Percentiles rank a stretch among this genome's conserved stretches.
Conservation (phyloP, 2,888 invertebrate species). For the Ormyrus nitidulus region DNA sequence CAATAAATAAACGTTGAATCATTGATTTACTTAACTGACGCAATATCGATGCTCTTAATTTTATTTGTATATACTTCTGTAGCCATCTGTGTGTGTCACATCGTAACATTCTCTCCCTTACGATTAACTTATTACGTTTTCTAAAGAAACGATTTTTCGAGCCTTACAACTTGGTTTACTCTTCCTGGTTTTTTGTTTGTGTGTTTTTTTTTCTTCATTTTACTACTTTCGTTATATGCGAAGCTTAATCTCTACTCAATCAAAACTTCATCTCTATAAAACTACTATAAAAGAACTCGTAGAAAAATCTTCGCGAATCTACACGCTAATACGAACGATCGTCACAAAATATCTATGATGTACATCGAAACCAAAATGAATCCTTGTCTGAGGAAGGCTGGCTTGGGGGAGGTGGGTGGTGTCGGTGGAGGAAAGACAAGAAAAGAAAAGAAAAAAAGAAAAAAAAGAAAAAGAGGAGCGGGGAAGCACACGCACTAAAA, state of each 20-base stretch:
- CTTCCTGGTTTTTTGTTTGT: slow-evolving; percentile 6
- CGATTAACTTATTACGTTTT: slow-evolving; percentile 30
- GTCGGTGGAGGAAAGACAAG: too few species aligned
- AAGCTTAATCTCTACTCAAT: slow-evolving; percentile 38
- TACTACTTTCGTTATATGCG: slow-evolving; percentile 40
- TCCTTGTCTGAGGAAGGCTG: too few species aligned
- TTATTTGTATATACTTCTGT: slow-evolving; percentile 55
- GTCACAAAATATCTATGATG: slow-evolving; percentile 48
- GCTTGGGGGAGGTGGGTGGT: too few species aligned
- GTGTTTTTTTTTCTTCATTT: slow-evolving; percentile 30
- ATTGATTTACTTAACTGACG: slow-evolving; percentile 46
- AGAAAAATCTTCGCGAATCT: slow-evolving; percentile 51
- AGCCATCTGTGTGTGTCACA: slow-evolving; percentile 8
- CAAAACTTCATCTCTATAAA: slow-evolving; percentile 27
- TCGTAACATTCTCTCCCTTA: slow-evolving; percentile 20
- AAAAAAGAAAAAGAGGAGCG: background rate
- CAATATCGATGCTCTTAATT: slow-evolving; percentile 45
- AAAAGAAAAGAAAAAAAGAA: too few species aligned
- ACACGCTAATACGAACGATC: slow-evolving; percentile 22
- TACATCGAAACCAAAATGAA: slow-evolving; percentile 3
- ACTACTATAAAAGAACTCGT: slow-evolving; percentile 38
- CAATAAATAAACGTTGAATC: slow-evolving; percentile 48
- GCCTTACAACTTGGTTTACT: slow-evolving; percentile 27
- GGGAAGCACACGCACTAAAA: background rate
- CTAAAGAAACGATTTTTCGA: slow-evolving; percentile 40